Percentiles rank a stretch among this genome's conserved stretches.
phyloP scores from a whole-genome alignment of 2,888 invertebrate species.

The Prosopocoilus inquinatus region DNA sequence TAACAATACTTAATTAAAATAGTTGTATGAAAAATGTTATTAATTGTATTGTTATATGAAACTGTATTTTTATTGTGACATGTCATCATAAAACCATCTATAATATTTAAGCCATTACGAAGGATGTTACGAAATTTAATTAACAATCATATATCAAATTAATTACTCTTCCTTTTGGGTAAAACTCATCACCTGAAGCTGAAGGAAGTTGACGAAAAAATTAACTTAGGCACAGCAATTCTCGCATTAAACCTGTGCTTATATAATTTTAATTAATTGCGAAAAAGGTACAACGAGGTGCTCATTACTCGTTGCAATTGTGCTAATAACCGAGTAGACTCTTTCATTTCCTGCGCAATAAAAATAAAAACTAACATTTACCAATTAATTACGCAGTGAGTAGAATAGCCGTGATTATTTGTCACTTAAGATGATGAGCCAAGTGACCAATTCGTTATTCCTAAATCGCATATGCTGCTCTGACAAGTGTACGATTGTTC shows the following conservation, averaged over 20 bases:
- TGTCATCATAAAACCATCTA: too few species aligned
- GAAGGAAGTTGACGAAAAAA: too few species aligned
- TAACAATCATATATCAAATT: too few species aligned
- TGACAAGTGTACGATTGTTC: slow-evolving; percentile 27
- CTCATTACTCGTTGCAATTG: slow-evolving; percentile 18
- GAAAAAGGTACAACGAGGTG: slow-evolving; percentile 8
- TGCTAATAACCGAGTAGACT: slow-evolving; percentile 19
- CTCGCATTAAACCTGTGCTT: slow-evolving; percentile 7
- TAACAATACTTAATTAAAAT: too few species aligned
- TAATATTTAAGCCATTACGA: too few species aligned
- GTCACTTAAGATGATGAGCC: slow-evolving; percentile 51
- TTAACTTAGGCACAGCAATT: too few species aligned
- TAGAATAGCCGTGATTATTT: slow-evolving; percentile 50
- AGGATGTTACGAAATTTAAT: too few species aligned
- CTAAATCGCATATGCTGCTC: slow-evolving; percentile 7
- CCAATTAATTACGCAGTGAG: slow-evolving; percentile 48
- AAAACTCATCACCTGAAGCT: too few species aligned
- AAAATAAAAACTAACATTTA: slow-evolving; percentile 49
- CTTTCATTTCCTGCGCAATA: slow-evolving; percentile 26
- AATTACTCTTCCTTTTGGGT: too few species aligned
- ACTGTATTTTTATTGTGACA: too few species aligned
- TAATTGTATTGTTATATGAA: too few species aligned
- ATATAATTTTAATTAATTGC: slow-evolving; percentile 13
- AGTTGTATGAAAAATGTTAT: too few species aligned
- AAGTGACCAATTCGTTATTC: slow-evolving; percentile 31